A percentile compares a stretch with the other conserved stretches of the same genome.
Evolutionary conservation across 2,888 invertebrate genomes (phyloP).

Genomic region (Drosophila maculinotata): DNA sequence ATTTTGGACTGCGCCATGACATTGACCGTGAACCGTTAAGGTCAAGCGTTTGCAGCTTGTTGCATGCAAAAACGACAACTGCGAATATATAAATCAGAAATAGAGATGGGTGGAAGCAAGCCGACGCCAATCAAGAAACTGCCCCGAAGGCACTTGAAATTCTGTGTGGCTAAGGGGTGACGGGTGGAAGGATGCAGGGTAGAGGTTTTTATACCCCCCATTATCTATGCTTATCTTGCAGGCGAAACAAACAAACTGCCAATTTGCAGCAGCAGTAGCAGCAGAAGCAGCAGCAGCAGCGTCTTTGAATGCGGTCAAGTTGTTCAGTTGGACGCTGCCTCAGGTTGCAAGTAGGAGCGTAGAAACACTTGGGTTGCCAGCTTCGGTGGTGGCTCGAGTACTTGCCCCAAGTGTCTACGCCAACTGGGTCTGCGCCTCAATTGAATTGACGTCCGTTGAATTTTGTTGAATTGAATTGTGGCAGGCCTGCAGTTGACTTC

Average conservation of each 20-base stretch:
- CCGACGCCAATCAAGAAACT: constrained; percentile 34
- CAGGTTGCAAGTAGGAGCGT: constrained; percentile 4
- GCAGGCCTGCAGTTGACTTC: constrained; percentile 1
- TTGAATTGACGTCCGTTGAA: constrained; percentile 38
- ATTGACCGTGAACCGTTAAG: constrained; percentile 60
- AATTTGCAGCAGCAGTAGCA: constrained; percentile 51
- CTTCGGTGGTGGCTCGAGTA: constrained; percentile 10
- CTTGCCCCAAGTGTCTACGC: constrained; percentile 23
- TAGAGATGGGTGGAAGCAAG: constrained; percentile 6
- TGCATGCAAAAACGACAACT: constrained; percentile 52
- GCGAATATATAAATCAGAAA: constrained; percentile 14
- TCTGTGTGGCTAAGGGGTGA: background rate
- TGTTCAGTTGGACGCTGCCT: constrained; percentile 21
- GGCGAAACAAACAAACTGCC: constrained; percentile 49
- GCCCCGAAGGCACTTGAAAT: constrained; percentile 26
- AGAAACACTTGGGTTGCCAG: constrained; percentile 4
- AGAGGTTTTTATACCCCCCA: too few species aligned
- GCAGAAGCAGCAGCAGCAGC: constrained; percentile 14
- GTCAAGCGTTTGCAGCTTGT: constrained; percentile 67
- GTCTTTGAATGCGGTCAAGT: constrained; percentile 40
- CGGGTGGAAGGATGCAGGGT: background rate
- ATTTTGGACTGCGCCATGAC: constrained; percentile 41
- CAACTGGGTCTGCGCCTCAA: constrained; percentile 14
- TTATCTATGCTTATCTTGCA: constrained; percentile 31
- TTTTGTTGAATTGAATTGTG: constrained; percentile 22